Evolutionary conservation across 2,888 invertebrate genomes (phyloP).

Genomic region (Cerastis leucographa): DNA sequence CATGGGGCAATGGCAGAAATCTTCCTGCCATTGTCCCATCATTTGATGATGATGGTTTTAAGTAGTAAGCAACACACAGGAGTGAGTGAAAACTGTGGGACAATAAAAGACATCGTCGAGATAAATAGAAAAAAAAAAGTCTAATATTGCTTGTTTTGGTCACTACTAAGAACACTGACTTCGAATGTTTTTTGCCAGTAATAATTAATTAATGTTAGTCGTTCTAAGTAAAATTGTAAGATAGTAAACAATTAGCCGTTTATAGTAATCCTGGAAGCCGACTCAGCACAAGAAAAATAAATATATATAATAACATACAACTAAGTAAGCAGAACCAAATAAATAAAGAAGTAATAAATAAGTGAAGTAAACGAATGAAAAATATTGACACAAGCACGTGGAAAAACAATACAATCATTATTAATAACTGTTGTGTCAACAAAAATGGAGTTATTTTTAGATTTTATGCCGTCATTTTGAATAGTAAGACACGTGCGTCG

Average conservation of each 20-base stretch:
- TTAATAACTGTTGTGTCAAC: conserved; percentile 30
- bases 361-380: not conserved
- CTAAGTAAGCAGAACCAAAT: conserved; percentile 9
- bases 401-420: conserved; percentile 23
- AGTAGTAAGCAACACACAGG: not conserved
- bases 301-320: not conserved
- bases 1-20: no score
- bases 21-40: no score
- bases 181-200: not conserved
- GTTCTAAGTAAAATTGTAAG: not conserved
- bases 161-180: not conserved
- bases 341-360: conserved; percentile 8
- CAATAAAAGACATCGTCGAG: not conserved
- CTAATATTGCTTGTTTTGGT: not conserved
- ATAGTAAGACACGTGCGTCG: conserved; percentile 76
- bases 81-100: not conserved
- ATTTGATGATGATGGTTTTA: not conserved
- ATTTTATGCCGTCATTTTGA: conserved; percentile 20
- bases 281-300: conserved; percentile 30
- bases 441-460: conserved; percentile 24
- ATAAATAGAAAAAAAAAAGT: not conserved
- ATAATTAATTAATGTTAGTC: not conserved
- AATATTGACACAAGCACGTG: conserved; percentile 27
- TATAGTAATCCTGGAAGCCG: not conserved
- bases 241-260: not conserved